Conservation (phyloP, 2,888 invertebrate species). For the Lingula anatina region DNA sequence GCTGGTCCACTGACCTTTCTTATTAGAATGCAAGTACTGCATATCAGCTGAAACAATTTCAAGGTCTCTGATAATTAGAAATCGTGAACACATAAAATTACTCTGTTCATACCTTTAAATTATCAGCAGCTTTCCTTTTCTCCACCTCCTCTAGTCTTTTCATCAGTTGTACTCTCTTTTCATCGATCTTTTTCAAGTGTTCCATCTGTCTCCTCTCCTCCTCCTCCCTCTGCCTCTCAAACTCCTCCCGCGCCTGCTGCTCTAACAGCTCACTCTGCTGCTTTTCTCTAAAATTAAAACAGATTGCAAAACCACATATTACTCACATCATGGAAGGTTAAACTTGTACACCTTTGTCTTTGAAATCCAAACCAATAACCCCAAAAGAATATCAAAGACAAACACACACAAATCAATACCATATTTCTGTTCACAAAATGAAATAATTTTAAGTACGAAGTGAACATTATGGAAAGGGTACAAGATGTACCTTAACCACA, state of each 20-base stretch:
- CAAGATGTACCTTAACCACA: too few relatives aligned
- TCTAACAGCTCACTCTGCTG: constrained; percentile 18
- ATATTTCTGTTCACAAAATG: neutral
- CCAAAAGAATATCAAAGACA: neutral
- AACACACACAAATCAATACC: neutral
- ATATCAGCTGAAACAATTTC: too few relatives aligned
- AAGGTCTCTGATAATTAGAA: too few relatives aligned
- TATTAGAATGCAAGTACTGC: too few relatives aligned
- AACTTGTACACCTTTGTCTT: too few relatives aligned
- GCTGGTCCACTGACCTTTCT: too few relatives aligned
- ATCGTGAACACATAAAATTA: neutral
- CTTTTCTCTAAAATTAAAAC: constrained; percentile 15
- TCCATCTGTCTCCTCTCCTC: constrained; percentile 15
- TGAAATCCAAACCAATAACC: too few relatives aligned
- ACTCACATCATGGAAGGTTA: too few relatives aligned
- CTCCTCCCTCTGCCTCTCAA: constrained; percentile 18
- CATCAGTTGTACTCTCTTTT: constrained; percentile 20
- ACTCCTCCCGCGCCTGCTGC: constrained; percentile 18
- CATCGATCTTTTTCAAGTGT: constrained; percentile 18
- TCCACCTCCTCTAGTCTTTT: constrained; percentile 25
- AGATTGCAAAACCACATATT: neutral
- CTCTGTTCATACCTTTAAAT: constrained; percentile 28
- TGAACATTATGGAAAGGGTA: too few relatives aligned
- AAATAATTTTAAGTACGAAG: too few relatives aligned
- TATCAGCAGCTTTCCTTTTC: constrained; percentile 22